Evolutionary conservation across 2,113 vertebrate genomes (phyloP), one percentile per base, ranked within the genome.

Genomic region (Taurulus bubalis): DNA sequence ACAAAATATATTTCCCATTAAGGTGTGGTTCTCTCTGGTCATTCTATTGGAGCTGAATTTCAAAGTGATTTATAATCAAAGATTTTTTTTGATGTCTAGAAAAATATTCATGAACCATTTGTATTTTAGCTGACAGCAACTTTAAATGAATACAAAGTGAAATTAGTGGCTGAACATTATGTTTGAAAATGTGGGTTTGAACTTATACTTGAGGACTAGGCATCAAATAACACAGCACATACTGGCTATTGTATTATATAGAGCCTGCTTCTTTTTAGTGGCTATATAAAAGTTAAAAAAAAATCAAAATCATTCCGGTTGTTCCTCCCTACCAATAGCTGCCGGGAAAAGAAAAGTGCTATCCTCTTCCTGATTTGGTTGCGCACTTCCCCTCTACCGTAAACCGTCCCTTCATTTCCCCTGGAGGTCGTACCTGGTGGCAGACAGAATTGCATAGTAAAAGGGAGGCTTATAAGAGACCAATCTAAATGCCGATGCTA

Each of bases 1-100:
- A 65, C 34, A 34, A 34, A 76, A 83, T 71, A 40, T 8, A 51
- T 72, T 72, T 72, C 22, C 51, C 53, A 77, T 34, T 76, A 65
- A 14, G 8, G 45, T 38, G 51, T 28, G 36, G 60, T n/a, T 80
- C 51, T 51, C 62, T 51, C 16, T 60, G 16, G 20, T 53, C 14
- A 28, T 45, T n/a, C 1, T 18, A 11, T 4, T 47, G 45, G 3
- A 22, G 28, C 15, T 65, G 59, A 45, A 9, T 26, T 64, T 71
- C 58, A 79, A 70, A 62, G 56, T 47, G 26, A 45, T 24, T 51
- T 30, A 42, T 12, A 53, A 18, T 59, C 10, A 60, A 6, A 59
- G 14, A 47, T 62, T 53, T 26, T 40, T 53, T 68, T 63, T 30
- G 15, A 11, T 40, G 20, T 38, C 40, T n/a, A 22, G 2, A 49